Base-by-base conservation (phyloP, 2,113 vertebrate species). In the Erythrocebus patas region DNA sequence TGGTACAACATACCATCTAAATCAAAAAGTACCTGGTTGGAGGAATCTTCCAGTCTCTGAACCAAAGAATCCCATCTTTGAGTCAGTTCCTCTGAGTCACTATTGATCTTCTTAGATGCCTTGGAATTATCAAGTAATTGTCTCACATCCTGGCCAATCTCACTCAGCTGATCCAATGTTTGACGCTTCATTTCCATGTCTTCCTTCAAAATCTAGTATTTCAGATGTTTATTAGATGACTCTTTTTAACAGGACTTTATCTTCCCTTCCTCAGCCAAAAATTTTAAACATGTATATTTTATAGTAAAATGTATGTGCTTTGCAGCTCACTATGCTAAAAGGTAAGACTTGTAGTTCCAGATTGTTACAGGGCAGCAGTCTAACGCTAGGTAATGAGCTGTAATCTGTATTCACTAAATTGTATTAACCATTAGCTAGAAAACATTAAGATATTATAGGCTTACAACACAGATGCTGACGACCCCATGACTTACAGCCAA, bases 11-110 rank as follows among this genome's bases (percentile, higher is more conserved):
- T 23, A 57, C 7, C 57, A 35, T 10, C 66, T 55, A 84, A 66
- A 95, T 70, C 27, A 50, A 84, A 89, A 85, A 52, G 81, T 98
- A 99, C 99, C 99, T 99, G 99, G 85, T 99, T 99, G 83, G 99
- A 99, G 97, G 98, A 99, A 98, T 99, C 99, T 97, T 99, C 99
- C 66, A 99, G 98, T 96, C 98, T 99, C 98, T 99, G 99, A 90
- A 99, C 99, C 98, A 99, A 98, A 96, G 99, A 99, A 98, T 99
- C 99, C 99, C 99, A 99, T 87, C 99, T 98, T 98, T 99, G 99
- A 27, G 99, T 99, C 93, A 99, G 98, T 52, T 99, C 99, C 93
- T 99, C 99, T 3, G 99, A 99, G 97, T 99, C 99, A 2, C 96
- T 97, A 83, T 99, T 99, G 0, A 99, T 99, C 97, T 98, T 98